Evolutionary conservation across 2,113 vertebrate species (phyloP), one percentile per base, ranked within the genome.

Genomic region (Oncorhynchus tshawytscha): DNA sequence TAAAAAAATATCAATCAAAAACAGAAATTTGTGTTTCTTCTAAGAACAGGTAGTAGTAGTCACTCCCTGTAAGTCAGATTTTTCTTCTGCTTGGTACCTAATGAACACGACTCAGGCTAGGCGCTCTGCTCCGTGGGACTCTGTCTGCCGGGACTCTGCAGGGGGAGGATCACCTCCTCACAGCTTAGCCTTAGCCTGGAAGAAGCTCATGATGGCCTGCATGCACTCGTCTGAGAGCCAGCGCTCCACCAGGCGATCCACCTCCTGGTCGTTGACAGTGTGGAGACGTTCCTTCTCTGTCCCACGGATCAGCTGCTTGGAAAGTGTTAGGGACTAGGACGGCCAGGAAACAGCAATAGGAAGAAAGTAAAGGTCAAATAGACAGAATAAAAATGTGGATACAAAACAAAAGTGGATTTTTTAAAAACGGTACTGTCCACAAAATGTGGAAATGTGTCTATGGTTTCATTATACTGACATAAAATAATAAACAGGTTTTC

Each of bases 171-270:
- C 66, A 16, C 18, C 8, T 45, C 8, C 68, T 70, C 68, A 70
- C 34, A 99, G 94, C 39, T 93, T 97, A 62, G 95, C 82, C 71
- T 93, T 98, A 67, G 29, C 91, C 89, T 95, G 92, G 75, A 97
- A 90, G 89, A 99, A 99, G 82, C 11, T 92, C 85, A 90, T 88
- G 82, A 98, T 27, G 5, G 96, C 96, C 34, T 85, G 92, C 67
- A 92, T 0, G 67, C 92, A 96, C 71, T 99, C 98, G 0, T 96
- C 94, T 0, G 96, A 97, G 4, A 73, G 57, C 95, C 95, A 96
- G 66, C 95, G 93, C 82, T 93, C 93, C 0, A 0, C 71, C 76
- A 97, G 91, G 2, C 85, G 51, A 29, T 91, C 90, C 86, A 95
- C 93, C 69, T 99, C 97, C 0, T 92, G 91, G 0, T 88, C 78